Evolutionary conservation across 23 tunicate species (phyloP), one percentile per base, ranked within the genome.

Genomic region (Clavelina lepadiformis): DNA sequence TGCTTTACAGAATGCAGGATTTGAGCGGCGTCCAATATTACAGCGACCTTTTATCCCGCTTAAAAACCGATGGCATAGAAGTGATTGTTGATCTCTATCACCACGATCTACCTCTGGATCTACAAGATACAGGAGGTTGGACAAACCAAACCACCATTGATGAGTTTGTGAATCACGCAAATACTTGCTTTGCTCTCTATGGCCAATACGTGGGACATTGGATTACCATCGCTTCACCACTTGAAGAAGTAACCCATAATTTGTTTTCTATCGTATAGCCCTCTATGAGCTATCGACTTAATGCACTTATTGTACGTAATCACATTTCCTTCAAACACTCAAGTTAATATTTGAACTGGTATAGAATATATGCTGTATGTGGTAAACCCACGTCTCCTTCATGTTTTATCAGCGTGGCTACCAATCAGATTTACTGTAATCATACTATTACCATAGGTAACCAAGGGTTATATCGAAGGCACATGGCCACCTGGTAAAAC

Each of bases 21-120:
- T 51, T 18, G 3, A 11, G 50, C 5, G 55, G 55, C 55, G 5
- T 3, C 13, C 33, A 49, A 37, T 73, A 75, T 53, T 86, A 86
- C 62, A 45, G 34, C 45, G 38, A 52, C 50, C 51, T 86, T 30
- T 72, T 86, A 28, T 30, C 53, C 1, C 49, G 31, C 18, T 76
- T 86, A 8, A 58, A 72, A 5, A 22, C 8, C 64, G 32, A 27
- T 28, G 79, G 80, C 1, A 72, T 73, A 32, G 26, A 72, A 34
- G 64, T 86, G 8, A 76, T 86, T 1, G 95, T 80, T 19, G 86
- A 78, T 27, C 65, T 86, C 51, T 86, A 86, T 33, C 80, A 86
- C 53, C 77, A 73, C 50, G 95, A 86, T 45, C 21, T 86, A 13
- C 86, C 85, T 51, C 51, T 21, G 0, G 5, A 15, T 0, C 8